These are phyloP conservation scores for Antennarius striatus DNA, from an alignment of 2,113 vertebrate genomes.

Conservation along the genomic window DNA sequence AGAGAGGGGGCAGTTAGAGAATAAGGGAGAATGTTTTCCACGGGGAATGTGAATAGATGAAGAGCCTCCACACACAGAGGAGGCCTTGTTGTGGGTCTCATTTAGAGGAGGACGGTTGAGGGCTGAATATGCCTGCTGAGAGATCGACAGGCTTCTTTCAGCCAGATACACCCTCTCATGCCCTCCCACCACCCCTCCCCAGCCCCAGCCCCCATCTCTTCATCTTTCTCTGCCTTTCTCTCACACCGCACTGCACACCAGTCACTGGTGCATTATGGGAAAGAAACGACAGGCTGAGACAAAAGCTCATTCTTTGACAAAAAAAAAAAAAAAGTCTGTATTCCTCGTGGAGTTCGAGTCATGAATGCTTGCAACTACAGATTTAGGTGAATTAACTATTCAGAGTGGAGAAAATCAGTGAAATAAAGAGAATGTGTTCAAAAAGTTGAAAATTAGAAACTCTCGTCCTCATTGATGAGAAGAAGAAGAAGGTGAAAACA, in stretches of 20 bases:
- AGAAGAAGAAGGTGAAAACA: too few relatives aligned
- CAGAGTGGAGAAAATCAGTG: background rate
- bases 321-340: conserved; percentile 18
- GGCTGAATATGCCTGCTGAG: conserved; percentile 77
- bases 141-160: conserved; percentile 83
- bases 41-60: conserved; percentile 79
- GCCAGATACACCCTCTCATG: conserved; percentile 56
- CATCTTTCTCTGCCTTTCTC: conserved; percentile 48
- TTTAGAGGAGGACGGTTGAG: conserved; percentile 58
- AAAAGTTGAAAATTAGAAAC: background rate
- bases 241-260: conserved; percentile 44
- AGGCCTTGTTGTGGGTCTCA: conserved; percentile 81
- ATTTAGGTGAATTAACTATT: conserved; percentile 15
- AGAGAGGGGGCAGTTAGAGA: conserved; percentile 18
- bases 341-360: conserved; percentile 18
- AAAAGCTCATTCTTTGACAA: conserved; percentile 52
- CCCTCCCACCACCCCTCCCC: conserved; percentile 1
- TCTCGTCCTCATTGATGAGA: background rate
- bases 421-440: background rate
- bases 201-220: conserved; percentile 38
- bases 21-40: conserved; percentile 73
- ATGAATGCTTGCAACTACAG: conserved; percentile 11
- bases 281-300: conserved; percentile 54
- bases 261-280: conserved; percentile 54
- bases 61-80: conserved; percentile 76